Evolutionary conservation across 2,113 vertebrate genomes (phyloP).

Genomic region (Saimiri boliviensis): DNA sequence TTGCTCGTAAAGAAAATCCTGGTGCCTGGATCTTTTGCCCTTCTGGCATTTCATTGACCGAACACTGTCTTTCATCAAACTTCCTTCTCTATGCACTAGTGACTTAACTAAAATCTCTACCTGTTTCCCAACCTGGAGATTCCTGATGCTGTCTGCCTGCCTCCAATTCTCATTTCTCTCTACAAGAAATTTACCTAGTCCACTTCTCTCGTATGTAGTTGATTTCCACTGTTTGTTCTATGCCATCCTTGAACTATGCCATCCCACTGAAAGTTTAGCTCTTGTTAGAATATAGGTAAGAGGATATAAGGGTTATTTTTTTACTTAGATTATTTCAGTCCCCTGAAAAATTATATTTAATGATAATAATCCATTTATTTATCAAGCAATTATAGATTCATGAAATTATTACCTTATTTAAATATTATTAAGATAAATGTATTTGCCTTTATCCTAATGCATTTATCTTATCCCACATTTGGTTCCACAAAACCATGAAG

Average conservation of each 20-base stretch:
- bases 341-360: not conserved
- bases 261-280: not conserved
- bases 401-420: not conserved
- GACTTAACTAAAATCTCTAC: not conserved
- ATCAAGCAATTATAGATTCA: not conserved
- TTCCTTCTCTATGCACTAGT: not conserved
- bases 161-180: not conserved
- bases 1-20: not conserved
- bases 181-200: not conserved
- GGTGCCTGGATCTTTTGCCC: not conserved
- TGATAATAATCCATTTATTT: not conserved
- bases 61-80: not conserved
- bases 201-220: not conserved
- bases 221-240: not conserved
- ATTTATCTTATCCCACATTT: not conserved
- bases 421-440: not conserved
- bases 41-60: not conserved
- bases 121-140: not conserved
- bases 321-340: not conserved
- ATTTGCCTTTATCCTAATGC: not conserved
- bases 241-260: not conserved
- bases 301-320: not conserved
- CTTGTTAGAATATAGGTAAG: not conserved
- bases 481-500: not conserved
- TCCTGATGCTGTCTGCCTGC: not conserved